Percentiles rank a stretch among this genome's conserved stretches.
phyloP scores from a whole-genome alignment of 2,113 vertebrate species.

The Neolamprologus brichardi region DNA sequence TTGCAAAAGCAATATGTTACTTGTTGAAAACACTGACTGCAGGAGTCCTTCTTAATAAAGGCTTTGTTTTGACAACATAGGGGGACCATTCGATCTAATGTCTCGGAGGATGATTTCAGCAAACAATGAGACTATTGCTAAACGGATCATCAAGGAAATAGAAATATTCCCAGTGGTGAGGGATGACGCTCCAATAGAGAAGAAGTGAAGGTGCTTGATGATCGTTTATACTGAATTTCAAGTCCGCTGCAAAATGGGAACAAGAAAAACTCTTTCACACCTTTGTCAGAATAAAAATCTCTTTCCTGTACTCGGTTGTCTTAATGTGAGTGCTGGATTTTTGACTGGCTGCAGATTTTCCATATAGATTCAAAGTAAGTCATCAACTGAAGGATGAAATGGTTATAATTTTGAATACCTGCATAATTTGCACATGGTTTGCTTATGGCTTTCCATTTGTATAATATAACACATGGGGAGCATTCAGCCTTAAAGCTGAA shows the following conservation, averaged over 20 bases:
- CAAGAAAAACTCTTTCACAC: neutral
- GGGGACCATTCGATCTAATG: slow-evolving; percentile 88
- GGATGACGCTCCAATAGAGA: slow-evolving; percentile 65
- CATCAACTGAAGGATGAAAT: neutral
- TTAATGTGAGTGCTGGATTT: neutral
- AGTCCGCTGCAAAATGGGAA: neutral
- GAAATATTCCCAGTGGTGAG: slow-evolving; percentile 74
- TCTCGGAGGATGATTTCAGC: slow-evolving; percentile 86
- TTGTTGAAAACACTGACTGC: neutral
- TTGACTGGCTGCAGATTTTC: neutral
- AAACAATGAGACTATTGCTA: slow-evolving; percentile 70
- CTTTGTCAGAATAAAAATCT: slow-evolving; percentile 15
- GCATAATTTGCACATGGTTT: neutral
- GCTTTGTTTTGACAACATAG: slow-evolving; percentile 50
- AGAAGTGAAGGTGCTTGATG: neutral
- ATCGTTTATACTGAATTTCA: neutral
- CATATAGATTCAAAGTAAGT: neutral
- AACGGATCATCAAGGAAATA: slow-evolving; percentile 83
- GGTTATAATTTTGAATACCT: neutral
- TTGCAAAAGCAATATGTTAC: neutral
- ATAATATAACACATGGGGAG: neutral
- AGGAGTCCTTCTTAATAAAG: neutral
- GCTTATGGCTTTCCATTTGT: neutral
- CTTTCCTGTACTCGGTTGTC: neutral
- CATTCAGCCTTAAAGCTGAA: neutral